A percentile compares a stretch with the other conserved stretches of the same genome.
phyloP scores from a whole-genome alignment of 2,113 vertebrate species.

The Pseudois nayaur region DNA sequence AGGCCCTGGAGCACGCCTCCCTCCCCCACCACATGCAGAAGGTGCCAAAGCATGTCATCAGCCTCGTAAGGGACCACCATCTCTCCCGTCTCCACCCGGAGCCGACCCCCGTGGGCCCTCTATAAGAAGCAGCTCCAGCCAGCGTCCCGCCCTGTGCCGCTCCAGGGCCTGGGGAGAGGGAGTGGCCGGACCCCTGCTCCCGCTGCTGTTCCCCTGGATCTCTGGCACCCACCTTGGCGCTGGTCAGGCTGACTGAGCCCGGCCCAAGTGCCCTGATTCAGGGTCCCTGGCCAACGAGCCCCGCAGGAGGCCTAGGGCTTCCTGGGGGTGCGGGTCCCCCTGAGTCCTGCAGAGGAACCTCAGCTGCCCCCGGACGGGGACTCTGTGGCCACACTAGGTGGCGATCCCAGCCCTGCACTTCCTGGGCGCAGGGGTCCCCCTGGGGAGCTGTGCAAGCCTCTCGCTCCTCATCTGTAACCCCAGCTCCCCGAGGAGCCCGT shows the following conservation, averaged over 20 bases:
- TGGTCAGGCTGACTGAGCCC: not conserved
- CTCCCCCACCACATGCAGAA: not conserved
- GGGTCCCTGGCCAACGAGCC: not conserved
- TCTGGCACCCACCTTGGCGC: not conserved
- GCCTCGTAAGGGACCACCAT: not conserved
- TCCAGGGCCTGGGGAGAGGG: not conserved
- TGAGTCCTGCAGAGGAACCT: not conserved
- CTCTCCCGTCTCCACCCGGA: fast-evolving
- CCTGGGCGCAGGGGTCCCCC: not conserved
- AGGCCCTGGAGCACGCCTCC: fast-evolving
- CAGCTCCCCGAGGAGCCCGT: not conserved
- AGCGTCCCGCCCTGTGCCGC: not conserved
- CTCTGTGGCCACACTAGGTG: fast-evolving
- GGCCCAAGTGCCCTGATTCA: not conserved
- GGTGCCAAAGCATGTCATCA: fast-evolving
- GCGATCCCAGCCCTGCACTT: not conserved
- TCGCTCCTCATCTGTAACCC: fast-evolving
- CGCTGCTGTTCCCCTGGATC: fast-evolving
- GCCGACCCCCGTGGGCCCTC: not conserved
- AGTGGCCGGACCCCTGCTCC: fast-evolving
- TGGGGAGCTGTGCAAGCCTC: not conserved
- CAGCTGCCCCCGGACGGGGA: fast-evolving
- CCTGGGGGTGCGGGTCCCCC: fast-evolving
- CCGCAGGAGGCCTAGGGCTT: too few species aligned
- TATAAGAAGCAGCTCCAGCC: not conserved